Evolutionary conservation across 2,113 vertebrate species (phyloP), one percentile per base, ranked within the genome.

Genomic region (Hucho hucho): DNA sequence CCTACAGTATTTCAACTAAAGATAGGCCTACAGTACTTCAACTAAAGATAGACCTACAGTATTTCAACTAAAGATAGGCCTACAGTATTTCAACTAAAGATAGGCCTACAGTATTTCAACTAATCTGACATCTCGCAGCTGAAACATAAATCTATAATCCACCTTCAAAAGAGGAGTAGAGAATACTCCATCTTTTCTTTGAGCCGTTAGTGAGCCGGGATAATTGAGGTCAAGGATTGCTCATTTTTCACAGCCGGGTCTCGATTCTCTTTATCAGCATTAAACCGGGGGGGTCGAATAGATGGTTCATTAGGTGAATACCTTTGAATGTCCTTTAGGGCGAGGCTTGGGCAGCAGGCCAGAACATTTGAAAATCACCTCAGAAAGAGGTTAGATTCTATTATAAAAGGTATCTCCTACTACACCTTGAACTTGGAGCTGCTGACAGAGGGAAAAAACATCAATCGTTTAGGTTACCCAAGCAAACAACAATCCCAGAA

Each of bases 141-240:
- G 4, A 53, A 53, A 53, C 49, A 14, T 53, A 16, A 53, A 53
- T 16, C 18, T 61, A 22, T 67, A 29, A 66, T 29, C 26, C 65
- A 67, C 65, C 65, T 67, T 67, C 26, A 67, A 43, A 67, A 67
- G 13, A 65, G 65, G 16, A 32, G 14, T 43, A 43, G 7, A 67
- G 18, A 61, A 22, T 61, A 22, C 58, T 61, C 18, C 20, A 59
- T 26, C 24, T 29, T 29, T 29, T 13, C 28, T 67, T 32, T 67
- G 28, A 67, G 65, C 29, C 29, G 25, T 67, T 32, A 67, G 65
- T n/a, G 65, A 18, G 65, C 14, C 16, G 28, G 29, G 65, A 67
- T 67, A 67, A 67, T 67, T 67, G 65, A 37, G 65, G 65, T 67
- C 65, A 67, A 67, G 29, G 29, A 67, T 32, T n/a, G 65, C 3